phyloP scores from a whole-genome alignment of 2,113 vertebrate genomes.

The Macquaria ambigua region DNA sequence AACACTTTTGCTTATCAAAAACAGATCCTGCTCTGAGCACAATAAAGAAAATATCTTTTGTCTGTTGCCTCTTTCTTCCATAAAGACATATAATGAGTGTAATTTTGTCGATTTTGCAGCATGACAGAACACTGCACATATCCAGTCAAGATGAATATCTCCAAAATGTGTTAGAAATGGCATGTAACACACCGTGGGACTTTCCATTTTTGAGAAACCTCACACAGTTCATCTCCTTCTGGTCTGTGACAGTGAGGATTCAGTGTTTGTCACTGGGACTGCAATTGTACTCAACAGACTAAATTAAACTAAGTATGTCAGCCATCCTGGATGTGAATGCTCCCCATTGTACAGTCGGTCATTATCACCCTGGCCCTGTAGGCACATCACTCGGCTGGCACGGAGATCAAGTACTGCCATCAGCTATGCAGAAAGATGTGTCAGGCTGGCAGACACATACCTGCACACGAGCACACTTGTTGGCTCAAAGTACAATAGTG shows the following conservation, averaged over 20 bases:
- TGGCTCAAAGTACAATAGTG: slow-evolving; percentile 25
- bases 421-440: slow-evolving; percentile 46
- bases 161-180: slow-evolving; percentile 18
- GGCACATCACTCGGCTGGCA: slow-evolving; percentile 46
- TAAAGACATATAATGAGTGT: neutral
- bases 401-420: slow-evolving; percentile 46
- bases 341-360: slow-evolving; percentile 33
- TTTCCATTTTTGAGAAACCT: neutral
- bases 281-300: slow-evolving; percentile 5
- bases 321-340: slow-evolving; percentile 27
- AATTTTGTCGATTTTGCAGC: slow-evolving; percentile 16
- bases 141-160: neutral
- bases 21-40: neutral
- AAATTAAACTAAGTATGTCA: slow-evolving; percentile 29
- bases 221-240: neutral
- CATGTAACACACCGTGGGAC: neutral
- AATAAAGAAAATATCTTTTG: neutral
- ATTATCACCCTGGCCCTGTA: slow-evolving; percentile 25
- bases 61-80: slow-evolving; percentile 10
- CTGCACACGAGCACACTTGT: slow-evolving; percentile 15
- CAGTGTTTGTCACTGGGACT: neutral
- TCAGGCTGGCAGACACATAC: slow-evolving; percentile 38
- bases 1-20: neutral
- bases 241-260: neutral
- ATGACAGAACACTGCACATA: neutral